Base-by-base conservation (phyloP, 2,888 invertebrate species). In the Brachylomia viminalis region DNA sequence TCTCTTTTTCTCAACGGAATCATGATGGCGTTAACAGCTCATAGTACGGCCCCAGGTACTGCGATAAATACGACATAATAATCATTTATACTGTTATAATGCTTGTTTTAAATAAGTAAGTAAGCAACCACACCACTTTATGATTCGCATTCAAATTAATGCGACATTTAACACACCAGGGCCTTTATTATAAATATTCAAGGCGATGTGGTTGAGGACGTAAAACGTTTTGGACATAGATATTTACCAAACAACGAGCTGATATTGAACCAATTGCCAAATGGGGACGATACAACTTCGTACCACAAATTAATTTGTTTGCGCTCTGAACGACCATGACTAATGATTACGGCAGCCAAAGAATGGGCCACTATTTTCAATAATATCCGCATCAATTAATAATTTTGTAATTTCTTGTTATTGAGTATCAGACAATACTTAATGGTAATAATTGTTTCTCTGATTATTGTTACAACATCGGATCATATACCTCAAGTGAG, bases 251-350 rank as follows among this genome's bases (percentile, higher is more conserved):
- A 84, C 86, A 91, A 87, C 90, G 84, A 91, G 82, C 80, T 88
- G 84, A 89, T 89, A 91, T 93, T 92, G 88, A 90, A 89, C 87
- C 90, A 92, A 92, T 91, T 90, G 90, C 84, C 84, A 78, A 87
- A 61, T 27, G 69, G 79, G 75, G 67, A 80, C 81, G 82, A 65
- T 80, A 77, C 71, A 75, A 75, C 77, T 80, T 75, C 72, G 79
- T 77, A 76, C 75, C 68, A 74, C 69, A 87, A 90, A 92, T 92
- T 90, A 88, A 90, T 91, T 91, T 92, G 90, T 92, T 92, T 91
- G 83, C 77, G 86, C 78, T 72, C 77, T 66, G 76, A 76, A 79
- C 81, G 79, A 70, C 80, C 79, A 58, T 82, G 78, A 84, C 76
- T 84, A 80, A 84, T 81, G 62, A 72, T 83, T 79, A 74, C 58